A percentile compares a stretch with the other conserved stretches of the same genome.
These are phyloP conservation scores for Miniopterus natalensis DNA, from an alignment of 2,113 vertebrate genomes.

Conservation along the genomic window DNA sequence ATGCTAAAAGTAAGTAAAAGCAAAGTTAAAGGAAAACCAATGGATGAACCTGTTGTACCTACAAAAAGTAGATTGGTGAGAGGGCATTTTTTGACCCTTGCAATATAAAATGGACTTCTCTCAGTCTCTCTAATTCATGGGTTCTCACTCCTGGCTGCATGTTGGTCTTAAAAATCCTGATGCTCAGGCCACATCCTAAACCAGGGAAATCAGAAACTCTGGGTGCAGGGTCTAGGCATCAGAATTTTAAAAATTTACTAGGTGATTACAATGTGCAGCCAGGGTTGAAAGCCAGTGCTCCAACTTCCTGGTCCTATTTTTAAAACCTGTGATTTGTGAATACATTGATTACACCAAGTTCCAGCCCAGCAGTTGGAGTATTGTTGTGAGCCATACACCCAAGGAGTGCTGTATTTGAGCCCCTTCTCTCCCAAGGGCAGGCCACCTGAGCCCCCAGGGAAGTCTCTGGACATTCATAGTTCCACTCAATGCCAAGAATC, in stretches of 20 bases:
- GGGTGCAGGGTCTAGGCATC: not conserved
- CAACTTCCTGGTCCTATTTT: not conserved
- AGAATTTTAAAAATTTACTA: not conserved
- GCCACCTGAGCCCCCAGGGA: not conserved
- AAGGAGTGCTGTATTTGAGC: not conserved
- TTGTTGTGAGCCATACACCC: not conserved
- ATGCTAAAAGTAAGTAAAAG: not conserved
- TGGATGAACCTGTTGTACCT: not conserved
- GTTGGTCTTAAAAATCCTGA: not conserved
- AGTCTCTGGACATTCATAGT: not conserved
- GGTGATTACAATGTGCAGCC: not conserved
- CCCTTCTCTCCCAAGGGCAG: not conserved
- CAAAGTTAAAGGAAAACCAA: not conserved
- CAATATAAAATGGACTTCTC: not conserved
- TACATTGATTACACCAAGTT: not conserved
- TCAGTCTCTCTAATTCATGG: not conserved
- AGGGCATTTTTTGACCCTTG: not conserved
- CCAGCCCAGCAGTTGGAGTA: not conserved
- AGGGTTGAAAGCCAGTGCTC: not conserved
- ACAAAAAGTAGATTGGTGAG: not conserved
- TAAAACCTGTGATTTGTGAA: not conserved
- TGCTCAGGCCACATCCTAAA: not conserved
- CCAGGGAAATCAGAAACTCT: not conserved
- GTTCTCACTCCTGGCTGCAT: not conserved
- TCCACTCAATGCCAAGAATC: not conserved